phyloP scores from a whole-genome alignment of 1,140 invertebrate genomes.

The Protaetia brevitarsis region DNA sequence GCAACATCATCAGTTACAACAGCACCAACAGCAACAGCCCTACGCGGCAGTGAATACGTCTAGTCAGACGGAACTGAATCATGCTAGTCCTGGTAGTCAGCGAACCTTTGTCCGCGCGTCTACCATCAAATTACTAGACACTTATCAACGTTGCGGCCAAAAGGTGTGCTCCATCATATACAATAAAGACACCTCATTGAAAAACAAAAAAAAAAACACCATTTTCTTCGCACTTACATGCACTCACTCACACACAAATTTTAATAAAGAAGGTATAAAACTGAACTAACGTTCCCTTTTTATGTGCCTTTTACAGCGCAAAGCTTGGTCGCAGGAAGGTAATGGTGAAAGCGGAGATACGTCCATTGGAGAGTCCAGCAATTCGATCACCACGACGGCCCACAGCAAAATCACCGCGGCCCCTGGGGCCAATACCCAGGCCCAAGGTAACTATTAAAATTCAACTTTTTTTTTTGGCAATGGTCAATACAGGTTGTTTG shows the following conservation, averaged over 20 bases:
- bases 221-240: too few species aligned
- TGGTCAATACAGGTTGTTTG: too few species aligned
- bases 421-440: conserved; percentile 65
- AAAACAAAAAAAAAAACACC: too few species aligned
- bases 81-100: conserved; percentile 52
- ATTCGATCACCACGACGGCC: conserved; percentile 68
- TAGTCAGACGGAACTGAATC: conserved; percentile 29
- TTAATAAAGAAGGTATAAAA: too few species aligned
- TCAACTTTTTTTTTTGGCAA: too few species aligned
- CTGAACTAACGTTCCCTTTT: too few species aligned
- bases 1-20: conserved; percentile 15
- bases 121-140: conserved; percentile 70
- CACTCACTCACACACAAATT: too few species aligned
- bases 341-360: conserved; percentile 54
- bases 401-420: conserved; percentile 68
- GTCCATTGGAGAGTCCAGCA: conserved; percentile 41
- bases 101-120: conserved; percentile 67
- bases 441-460: conserved; percentile 55
- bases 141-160: conserved; percentile 67
- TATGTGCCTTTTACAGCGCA: conserved; percentile 56
- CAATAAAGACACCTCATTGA: too few species aligned
- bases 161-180: conserved; percentile 55
- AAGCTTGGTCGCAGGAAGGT: conserved; percentile 61
- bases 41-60: conserved; percentile 23
- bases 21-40: too few species aligned